Base-by-base conservation (phyloP, 2,797 vertebrate genomes). In the Chelidonichthys spinosus region DNA sequence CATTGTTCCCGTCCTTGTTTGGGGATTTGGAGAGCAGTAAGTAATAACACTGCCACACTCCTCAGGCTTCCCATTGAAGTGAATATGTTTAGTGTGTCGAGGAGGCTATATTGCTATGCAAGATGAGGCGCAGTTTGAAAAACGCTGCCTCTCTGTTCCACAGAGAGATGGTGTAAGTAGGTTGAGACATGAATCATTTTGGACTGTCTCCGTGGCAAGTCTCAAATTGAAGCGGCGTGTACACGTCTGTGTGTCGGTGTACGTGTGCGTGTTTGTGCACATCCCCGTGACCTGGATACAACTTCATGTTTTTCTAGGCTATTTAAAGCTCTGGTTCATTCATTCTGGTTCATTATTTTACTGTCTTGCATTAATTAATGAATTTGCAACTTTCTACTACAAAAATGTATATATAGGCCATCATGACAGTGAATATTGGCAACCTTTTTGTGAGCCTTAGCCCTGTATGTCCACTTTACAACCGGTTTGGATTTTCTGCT, bases 181-280 rank as follows among this genome's bases (percentile, higher is more conserved):
- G 93, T 91, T 93, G 86, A 90, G 81, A 87, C 90, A 89, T 92
- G 90, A 92, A 92, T 91, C 89, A 92, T 88, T 86, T 78, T 89
- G 81, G 75, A 87, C 81, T 76, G 79, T 81, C 72, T 78, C 65
- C 85, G 83, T 58, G 82, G 79, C 82, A 69, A 63, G 85, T 81
- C 69, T 82, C 76, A 55, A 73, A 74, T 72, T 81, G 74, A 68
- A 68, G 49, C 36, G 63, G 72, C 64, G 77, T 59, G 72, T 55
- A 3, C 52, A 7, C 25, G 42, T 56, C 4, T 59, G 54, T 47
- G 58, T 56, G 47, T 49, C 40, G 49, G 59, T 62, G 66, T 43
- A 5, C 76, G 54, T 40, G 68, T 58, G 47, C 67, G 17, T 72
- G 62, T 73, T 42, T 62, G 56, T 37, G 55, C 66, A 60, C 15